Evolutionary conservation across 2,113 vertebrate species (phyloP), one percentile per base, ranked within the genome.

Genomic region (Telmatochromis sp.): DNA sequence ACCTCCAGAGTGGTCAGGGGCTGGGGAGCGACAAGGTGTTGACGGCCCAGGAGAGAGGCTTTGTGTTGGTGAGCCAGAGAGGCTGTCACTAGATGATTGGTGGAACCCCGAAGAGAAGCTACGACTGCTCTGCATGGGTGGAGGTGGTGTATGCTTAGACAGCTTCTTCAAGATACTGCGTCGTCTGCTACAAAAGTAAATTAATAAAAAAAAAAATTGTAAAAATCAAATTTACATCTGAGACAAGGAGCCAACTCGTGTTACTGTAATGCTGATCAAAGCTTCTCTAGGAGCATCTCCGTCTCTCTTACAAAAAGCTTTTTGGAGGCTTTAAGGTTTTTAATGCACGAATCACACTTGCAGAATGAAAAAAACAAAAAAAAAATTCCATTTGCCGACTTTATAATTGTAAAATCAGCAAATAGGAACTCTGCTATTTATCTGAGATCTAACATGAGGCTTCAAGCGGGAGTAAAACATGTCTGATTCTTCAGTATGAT

Each of bases 91-190:
- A 10, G 98, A 98, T 0, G 98, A 98, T 91, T 98, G 98, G 35
- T 98, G 98, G 88, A 99, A 97, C 0, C 98, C 98, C 0, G 98
- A 98, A 8, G 98, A 98, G 93, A 98, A 98, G 94, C 98, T 99
- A 55, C 97, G 98, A 92, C 98, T 99, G 88, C 97, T 97, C 91
- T 98, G 98, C 86, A 99, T 95, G 26, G 97, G 94, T 1, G 94
- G 96, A 0, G 97, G 96, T 0, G 98, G 95, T 0, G 97, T 92
- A 73, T 98, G 98, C 95, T 98, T 98, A 3, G 98, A 97, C 89
- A 98, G 96, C 96, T 98, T 99, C 94, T 98, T 98, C 89, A 98
- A 96, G 26, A 98, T 96, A 4, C 96, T 98, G 37, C 97, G 97
- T 81, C 98, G 97, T 10, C 94, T 92, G 40, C 88, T 95, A 89